phyloP scores from a whole-genome alignment of 1,140 invertebrate species.

The Leucophenga varia region DNA sequence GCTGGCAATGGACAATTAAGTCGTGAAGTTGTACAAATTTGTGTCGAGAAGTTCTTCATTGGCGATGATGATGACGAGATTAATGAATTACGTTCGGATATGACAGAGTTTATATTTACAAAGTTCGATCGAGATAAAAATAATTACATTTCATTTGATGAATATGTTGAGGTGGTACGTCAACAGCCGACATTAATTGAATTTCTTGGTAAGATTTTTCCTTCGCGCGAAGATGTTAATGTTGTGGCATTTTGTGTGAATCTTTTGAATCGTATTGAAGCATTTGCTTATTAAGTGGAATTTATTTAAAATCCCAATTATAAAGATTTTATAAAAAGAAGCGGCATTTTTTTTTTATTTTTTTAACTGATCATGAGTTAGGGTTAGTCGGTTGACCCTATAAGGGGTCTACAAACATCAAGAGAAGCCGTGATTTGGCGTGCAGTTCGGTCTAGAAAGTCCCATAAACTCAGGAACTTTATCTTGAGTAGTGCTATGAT shows the following conservation, averaged over 20 bases:
- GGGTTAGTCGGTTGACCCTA: no score
- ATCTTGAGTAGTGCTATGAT: no score
- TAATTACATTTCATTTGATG: constrained; percentile 70
- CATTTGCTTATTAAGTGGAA: no score
- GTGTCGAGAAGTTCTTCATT: constrained; percentile 21
- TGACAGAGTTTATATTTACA: constrained; percentile 76
- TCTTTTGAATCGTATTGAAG: no score
- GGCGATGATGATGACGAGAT: constrained; percentile 28
- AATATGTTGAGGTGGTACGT: constrained; percentile 67
- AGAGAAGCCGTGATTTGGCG: no score
- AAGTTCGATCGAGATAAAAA: constrained; percentile 78
- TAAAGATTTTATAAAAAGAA: no score
- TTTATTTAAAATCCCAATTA: no score
- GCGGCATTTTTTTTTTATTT: no score
- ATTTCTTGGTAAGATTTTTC: constrained; percentile 75
- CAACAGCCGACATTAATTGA: constrained; percentile 72
- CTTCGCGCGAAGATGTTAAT: constrained; percentile 47
- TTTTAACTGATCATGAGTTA: no score
- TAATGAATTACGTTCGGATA: constrained; percentile 58
- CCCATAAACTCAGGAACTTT: no score
- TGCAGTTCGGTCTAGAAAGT: no score
- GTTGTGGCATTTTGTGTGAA: constrained; percentile 37
- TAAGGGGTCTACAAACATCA: no score
- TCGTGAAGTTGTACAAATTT: constrained; percentile 20
- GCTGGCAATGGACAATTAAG: constrained; percentile 21